phyloP scores from a whole-genome alignment of 2,797 vertebrate species.

The Atherinosoma microstoma region DNA sequence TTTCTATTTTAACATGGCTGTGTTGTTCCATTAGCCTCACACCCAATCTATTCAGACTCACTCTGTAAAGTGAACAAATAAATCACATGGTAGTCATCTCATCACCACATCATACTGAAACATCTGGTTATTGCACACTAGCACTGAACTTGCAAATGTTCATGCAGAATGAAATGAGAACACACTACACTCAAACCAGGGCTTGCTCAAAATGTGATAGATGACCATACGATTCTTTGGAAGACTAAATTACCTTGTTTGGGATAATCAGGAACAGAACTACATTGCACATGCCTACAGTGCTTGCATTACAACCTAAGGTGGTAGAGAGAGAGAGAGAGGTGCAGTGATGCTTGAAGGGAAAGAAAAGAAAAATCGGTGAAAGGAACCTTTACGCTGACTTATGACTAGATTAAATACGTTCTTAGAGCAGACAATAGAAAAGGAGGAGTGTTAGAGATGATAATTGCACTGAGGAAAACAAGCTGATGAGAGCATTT shows the following conservation, averaged over 20 bases:
- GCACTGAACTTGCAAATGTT: conserved; percentile 82
- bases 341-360: conserved; percentile 20
- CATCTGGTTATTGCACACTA: conserved; percentile 81
- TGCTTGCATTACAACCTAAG: conserved; percentile 37
- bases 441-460: conserved; percentile 50
- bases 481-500: conserved; percentile 33
- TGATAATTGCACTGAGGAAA: conserved; percentile 47
- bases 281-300: conserved; percentile 51
- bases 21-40: conserved; percentile 65
- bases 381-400: conserved; percentile 27
- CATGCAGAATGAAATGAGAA: conserved; percentile 76
- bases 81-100: conserved; percentile 40
- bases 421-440: conserved; percentile 38
- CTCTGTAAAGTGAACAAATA: conserved; percentile 51
- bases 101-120: conserved; percentile 59
- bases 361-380: conserved; percentile 16
- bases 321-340: conserved; percentile 11
- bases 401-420: conserved; percentile 42
- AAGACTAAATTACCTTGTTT: conserved; percentile 77
- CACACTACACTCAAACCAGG: conserved; percentile 63
- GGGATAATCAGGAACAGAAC: conserved; percentile 41
- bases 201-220: conserved; percentile 62
- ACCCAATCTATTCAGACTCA: conserved; percentile 46
- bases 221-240: conserved; percentile 73
- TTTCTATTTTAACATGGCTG: conserved; percentile 63